These are phyloP conservation scores for Diarsia dahlii DNA, from an alignment of 2,888 invertebrate genomes.

Conservation along the genomic window DNA sequence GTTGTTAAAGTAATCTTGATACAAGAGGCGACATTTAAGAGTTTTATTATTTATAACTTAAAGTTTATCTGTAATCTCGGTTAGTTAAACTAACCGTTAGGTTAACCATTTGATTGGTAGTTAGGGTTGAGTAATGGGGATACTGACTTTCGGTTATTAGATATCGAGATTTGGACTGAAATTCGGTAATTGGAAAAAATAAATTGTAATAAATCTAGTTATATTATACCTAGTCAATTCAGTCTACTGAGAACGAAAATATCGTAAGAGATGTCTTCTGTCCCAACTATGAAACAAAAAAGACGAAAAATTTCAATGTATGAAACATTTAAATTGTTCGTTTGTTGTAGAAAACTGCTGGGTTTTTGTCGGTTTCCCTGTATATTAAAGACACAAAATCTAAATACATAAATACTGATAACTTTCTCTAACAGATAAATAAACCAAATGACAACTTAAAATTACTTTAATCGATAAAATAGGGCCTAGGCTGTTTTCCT, in stretches of 20 bases:
- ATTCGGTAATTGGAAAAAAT: conserved; percentile 5
- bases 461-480: conserved; percentile 16
- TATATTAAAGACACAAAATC: no score
- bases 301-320: no score
- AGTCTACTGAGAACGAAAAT: no score
- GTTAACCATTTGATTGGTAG: conserved; percentile 67
- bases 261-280: no score
- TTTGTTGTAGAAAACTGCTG: no score
- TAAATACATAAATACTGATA: no score
- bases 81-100: conserved; percentile 73
- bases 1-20: conserved; percentile 88
- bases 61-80: conserved; percentile 76
- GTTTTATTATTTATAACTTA: conserved; percentile 88
- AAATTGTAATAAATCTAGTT: background rate
- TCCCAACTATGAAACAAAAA: no score
- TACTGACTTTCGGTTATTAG: conserved; percentile 20
- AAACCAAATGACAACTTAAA: background rate
- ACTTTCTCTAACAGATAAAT: no score
- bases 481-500: conserved; percentile 26
- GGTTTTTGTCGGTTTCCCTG: no score
- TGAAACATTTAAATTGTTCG: no score
- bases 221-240: no score
- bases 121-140: conserved; percentile 53
- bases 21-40: conserved; percentile 83
- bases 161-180: background rate